Evolutionary conservation across 2,113 vertebrate genomes (phyloP), one percentile per base, ranked within the genome.

Genomic region (Pleuronectes platessa): DNA sequence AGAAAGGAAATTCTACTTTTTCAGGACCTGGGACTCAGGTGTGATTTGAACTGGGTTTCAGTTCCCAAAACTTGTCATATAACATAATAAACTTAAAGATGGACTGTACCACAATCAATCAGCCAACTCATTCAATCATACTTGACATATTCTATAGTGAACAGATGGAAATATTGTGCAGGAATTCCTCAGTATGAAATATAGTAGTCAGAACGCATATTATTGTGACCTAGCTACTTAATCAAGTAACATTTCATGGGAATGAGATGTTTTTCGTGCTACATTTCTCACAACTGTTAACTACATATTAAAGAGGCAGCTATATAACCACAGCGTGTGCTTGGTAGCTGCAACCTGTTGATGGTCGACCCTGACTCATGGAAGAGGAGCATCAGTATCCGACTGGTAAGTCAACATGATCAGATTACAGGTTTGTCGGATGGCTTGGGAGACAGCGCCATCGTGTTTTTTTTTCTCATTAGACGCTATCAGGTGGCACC

Each of bases 401-500:
- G 70, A 70, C 83, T 69, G 85, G 67, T 86, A 74, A 47, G 68
- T 90, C 86, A 58, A 79, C 82, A 76, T 40, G 78, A 92, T 90
- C 89, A 85, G 84, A 88, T 89, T 84, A 79, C 2, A 12, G 76
- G 31, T 31, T 31, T 78, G 78, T 78, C 64, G 18, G 61, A 76
- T 1, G 54, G 79, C 84, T 71, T 65, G 60, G 68, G 71, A 90
- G 82, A 74, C 59, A 58, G 76, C 61, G 11, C 79, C 68, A 69
- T 74, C 37, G 37, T 81, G 82, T 88, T 92, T 88, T 68, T 88
- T 68, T 86, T 66, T 73, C 80, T 86, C 79, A 86, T 89, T 86
- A 85, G 83, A 85, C 51, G 24, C 84, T 90, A 86, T 90, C 86
- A 79, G 78, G 80, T 67, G 83, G 82, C 67, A 90, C 83, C 83